Base-by-base conservation (phyloP, 2,797 vertebrate species). In the Melanotaenia parkinsoni region DNA sequence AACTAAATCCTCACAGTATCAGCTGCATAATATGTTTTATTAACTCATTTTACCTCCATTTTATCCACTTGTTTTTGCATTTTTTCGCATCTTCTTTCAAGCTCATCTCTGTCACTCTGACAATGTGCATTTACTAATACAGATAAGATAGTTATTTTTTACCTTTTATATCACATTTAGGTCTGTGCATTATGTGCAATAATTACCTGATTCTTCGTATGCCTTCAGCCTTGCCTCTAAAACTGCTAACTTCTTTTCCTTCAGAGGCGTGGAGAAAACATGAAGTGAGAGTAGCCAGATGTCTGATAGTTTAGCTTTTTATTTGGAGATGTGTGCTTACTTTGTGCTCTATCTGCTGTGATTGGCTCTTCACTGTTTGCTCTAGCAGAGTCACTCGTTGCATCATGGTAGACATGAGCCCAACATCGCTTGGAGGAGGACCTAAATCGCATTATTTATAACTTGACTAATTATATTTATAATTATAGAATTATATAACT, bases 21-120 rank as follows among this genome's bases (percentile, higher is more conserved):
- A 0, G 0, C 11, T 53, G 6, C 30, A 0, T 22, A 30, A 13
- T 33, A 33, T 18, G 1, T 50, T 50, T 53, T 11, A 30, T 33
- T 24, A 4, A 37, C 26, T 45, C 7, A 13, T 58, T 94, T 94
- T 76, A 97, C 98, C 95, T 99, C 96, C 98, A 99, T 98, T 85
- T 98, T 95, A 77, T 63, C 72, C 20, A 98, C 92, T 89, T 96
- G 96, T 28, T 67, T 87, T 85, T 96, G 96, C 76, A 98, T 94
- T 51, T 84, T 80, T 28, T 83, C n/a, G 58, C 96, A 98, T 50
- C 22, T 91, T 4, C 4, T 76, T 58, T 95, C 89, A 66, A 96
- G 84, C 1, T 93, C 88, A 20, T 90, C 86, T 33, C 76, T 77
- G 71, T 62, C 68, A 24, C 69, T 69, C 13, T 4, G 37, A 18